Evolutionary conservation across 2,113 vertebrate species (phyloP), one percentile per base, ranked within the genome.

Genomic region (Bolborhynchus lineola): DNA sequence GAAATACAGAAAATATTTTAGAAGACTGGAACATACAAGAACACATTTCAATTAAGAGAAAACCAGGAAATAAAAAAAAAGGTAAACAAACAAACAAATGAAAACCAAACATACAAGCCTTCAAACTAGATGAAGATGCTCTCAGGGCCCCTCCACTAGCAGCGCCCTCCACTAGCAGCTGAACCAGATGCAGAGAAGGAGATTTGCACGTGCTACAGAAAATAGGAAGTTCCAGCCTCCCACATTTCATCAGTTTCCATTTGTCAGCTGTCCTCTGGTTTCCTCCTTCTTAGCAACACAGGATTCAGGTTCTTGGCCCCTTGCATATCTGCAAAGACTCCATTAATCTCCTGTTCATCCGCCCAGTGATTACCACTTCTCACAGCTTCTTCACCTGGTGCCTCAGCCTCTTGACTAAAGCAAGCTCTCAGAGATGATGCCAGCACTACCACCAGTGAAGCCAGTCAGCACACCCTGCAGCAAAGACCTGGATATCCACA

Each of bases 291-390:
- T 3, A 57, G 28, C 8, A 75, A 4, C 10, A 20, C 26, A 39
- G 12, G 0, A 0, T 31, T 60, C 11, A 35, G 33, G 37, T 71
- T 59, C 46, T 49, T 35, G 25, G 23, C 10, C 44, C 35, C 25
- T 0, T 19, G 31, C 1, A 3, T 64, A 46, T 72, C 39, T 86
- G 29, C 44, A 50, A 64, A 75, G 39, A 42, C 23, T 15, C 25
- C 0, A 0, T 13, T 47, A 16, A 57, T 39, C 5, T 60, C 35
- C 24, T 67, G 1, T n/a, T 50, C 44, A 15, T 18, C 10, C 33
- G 11, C 28, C 19, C 69, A 62, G 4, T 3, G 0, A 0, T 10
- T 20, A 25, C 1, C 16, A 14, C 18, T 67, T 55, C 25, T 20
- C 57, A 46, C n/a, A 46, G 18, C 10, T 82, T 25, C 47, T 82